Conservation (phyloP, 2,888 invertebrate genomes). For the Stenotaenia linearis region DNA sequence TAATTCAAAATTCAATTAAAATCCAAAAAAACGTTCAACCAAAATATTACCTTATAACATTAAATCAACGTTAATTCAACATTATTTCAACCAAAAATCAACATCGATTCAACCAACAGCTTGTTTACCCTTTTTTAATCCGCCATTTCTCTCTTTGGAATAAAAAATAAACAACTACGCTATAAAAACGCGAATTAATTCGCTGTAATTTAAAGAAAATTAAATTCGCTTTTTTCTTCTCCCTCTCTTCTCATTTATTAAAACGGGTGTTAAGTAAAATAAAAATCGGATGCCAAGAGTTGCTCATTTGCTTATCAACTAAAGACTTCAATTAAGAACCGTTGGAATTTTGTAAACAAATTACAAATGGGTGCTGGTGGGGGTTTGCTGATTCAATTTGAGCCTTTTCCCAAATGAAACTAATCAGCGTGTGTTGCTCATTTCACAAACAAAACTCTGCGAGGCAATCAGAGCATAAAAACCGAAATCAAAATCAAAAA, state of each 20-base stretch:
- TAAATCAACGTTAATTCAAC: too few relatives aligned
- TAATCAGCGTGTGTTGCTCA: constrained; percentile 10
- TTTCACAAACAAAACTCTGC: background rate
- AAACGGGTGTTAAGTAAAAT: background rate
- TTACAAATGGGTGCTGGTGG: constrained; percentile 5
- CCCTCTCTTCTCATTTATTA: background rate
- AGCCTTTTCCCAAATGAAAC: constrained; percentile 10
- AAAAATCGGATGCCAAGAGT: constrained; percentile 8
- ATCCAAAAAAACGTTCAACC: too few relatives aligned
- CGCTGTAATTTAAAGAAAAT: too few relatives aligned
- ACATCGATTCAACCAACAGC: too few relatives aligned
- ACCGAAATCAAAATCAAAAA: background rate
- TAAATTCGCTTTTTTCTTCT: too few relatives aligned
- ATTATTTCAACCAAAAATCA: too few relatives aligned
- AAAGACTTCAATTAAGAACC: constrained; percentile 19
- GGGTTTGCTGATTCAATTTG: constrained; percentile 10
- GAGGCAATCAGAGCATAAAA: background rate
- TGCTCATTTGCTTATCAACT: constrained; percentile 26
- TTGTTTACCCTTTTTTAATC: too few relatives aligned
- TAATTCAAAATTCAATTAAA: too few relatives aligned
- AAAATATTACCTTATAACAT: too few relatives aligned
- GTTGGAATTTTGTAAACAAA: constrained; percentile 26
- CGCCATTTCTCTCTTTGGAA: too few relatives aligned
- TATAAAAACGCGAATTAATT: too few relatives aligned
- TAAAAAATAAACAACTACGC: too few relatives aligned